phyloP scores from a whole-genome alignment of 2,113 vertebrate genomes.

The Scomber scombrus region DNA sequence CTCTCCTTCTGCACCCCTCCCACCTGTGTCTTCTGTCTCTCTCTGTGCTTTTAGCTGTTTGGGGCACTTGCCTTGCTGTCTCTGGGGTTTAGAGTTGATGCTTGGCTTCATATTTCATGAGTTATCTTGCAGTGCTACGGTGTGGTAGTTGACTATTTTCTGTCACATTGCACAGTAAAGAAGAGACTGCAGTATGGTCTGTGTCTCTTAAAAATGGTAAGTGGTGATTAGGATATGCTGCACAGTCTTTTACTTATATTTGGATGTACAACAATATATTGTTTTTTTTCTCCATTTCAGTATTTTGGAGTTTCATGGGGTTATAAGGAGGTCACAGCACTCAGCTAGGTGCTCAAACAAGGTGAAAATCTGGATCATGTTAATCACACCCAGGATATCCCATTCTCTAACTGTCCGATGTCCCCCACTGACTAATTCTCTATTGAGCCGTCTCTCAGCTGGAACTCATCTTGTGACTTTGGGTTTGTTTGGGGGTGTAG shows the following conservation, averaged over 20 bases:
- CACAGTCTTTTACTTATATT: not conserved
- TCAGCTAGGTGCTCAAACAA: constrained; percentile 55
- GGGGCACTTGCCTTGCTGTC: constrained; percentile 40
- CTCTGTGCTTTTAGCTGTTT: constrained; percentile 53
- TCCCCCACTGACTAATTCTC: constrained; percentile 67
- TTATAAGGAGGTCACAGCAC: constrained; percentile 49
- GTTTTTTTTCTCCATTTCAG: not conserved
- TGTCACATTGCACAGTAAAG: not conserved
- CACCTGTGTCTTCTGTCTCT: constrained; percentile 56
- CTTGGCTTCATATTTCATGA: constrained; percentile 69
- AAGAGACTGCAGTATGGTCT: not conserved
- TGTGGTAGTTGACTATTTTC: constrained; percentile 51
- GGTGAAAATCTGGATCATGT: constrained; percentile 79
- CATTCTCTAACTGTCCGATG: constrained; percentile 44
- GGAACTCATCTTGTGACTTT: constrained; percentile 71
- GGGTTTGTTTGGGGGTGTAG: constrained; percentile 74
- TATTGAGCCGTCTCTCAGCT: constrained; percentile 67
- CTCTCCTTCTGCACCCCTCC: constrained; percentile 64
- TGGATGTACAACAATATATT: not conserved
- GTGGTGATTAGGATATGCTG: not conserved
- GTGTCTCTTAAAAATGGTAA: not conserved
- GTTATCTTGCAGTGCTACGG: constrained; percentile 22
- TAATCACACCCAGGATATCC: constrained; percentile 73
- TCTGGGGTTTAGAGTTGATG: constrained; percentile 54
- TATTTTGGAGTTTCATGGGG: constrained; percentile 8